These are phyloP conservation scores for Diplodus puntazzo DNA, from an alignment of 2,797 vertebrate genomes.

Conservation along the genomic window DNA sequence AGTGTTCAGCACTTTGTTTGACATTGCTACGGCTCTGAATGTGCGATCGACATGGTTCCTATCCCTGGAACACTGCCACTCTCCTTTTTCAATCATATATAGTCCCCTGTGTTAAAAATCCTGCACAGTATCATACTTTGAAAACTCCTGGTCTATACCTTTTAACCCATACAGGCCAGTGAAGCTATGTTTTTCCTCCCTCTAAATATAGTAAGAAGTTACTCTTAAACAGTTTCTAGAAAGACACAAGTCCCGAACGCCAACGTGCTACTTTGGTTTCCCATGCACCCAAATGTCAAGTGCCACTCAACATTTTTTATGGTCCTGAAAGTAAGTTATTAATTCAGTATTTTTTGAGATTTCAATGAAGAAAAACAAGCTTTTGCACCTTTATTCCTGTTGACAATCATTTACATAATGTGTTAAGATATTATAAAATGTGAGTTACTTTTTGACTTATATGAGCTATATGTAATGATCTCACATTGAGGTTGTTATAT, in stretches of 20 bases:
- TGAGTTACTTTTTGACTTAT: too few species aligned
- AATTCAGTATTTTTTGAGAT: too few species aligned
- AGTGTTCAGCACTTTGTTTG: background rate
- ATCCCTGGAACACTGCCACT: background rate
- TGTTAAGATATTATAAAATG: too few species aligned
- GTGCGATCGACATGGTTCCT: background rate
- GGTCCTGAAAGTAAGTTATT: too few species aligned
- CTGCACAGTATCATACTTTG: constrained; percentile 2
- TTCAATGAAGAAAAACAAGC: too few species aligned
- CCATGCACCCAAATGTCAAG: too few species aligned
- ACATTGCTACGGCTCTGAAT: background rate
- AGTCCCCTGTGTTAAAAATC: background rate
- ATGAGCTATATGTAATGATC: constrained; percentile 11
- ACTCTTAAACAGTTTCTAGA: background rate
- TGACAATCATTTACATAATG: too few species aligned
- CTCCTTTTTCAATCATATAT: background rate
- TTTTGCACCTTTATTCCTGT: too few species aligned
- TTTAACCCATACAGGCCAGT: background rate
- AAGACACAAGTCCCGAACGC: background rate
- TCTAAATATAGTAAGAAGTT: background rate
- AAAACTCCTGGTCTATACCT: background rate
- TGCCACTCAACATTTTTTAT: too few species aligned
- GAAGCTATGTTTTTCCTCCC: background rate
- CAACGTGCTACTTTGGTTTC: background rate
- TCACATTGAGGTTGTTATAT: background rate